phyloP scores from a whole-genome alignment of 2,797 vertebrate genomes.

The Iguana delicatissima region DNA sequence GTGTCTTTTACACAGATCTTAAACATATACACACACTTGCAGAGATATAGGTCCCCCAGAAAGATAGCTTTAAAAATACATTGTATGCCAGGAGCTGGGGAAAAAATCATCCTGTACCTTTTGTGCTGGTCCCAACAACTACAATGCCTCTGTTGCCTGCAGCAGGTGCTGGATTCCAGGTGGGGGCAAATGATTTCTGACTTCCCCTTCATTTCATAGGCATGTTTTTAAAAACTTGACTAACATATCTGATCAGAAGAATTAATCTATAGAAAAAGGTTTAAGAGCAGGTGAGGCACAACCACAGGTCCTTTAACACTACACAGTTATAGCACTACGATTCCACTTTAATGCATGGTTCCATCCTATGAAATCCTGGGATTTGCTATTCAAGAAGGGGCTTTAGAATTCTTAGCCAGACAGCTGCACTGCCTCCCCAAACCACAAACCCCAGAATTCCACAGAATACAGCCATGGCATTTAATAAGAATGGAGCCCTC shows the following conservation, averaged over 20 bases:
- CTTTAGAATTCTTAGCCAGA: too few species aligned
- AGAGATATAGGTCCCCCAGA: neutral
- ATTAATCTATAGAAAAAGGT: conserved; percentile 7
- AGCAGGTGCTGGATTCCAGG: conserved; percentile 73
- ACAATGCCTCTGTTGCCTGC: conserved; percentile 59
- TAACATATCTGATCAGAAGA: neutral
- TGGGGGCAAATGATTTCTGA: conserved; percentile 49
- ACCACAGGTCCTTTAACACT: too few species aligned
- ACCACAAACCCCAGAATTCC: too few species aligned
- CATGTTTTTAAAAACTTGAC: conserved; percentile 53
- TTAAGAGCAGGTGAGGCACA: neutral
- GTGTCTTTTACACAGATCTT: neutral
- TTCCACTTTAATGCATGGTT: too few species aligned
- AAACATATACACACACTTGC: neutral
- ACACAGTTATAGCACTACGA: too few species aligned
- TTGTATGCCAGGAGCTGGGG: conserved; percentile 44
- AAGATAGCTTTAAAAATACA: neutral
- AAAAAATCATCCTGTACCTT: conserved; percentile 54
- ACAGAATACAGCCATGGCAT: too few species aligned
- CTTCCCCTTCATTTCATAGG: conserved; percentile 59
- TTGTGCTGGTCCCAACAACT: conserved; percentile 58
- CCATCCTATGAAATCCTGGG: too few species aligned
- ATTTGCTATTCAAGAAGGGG: too few species aligned
- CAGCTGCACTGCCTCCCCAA: too few species aligned
- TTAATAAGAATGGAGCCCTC: too few species aligned